Conservation (phyloP, 2,797 vertebrate genomes). For the Lagocephalus sceleratus region DNA sequence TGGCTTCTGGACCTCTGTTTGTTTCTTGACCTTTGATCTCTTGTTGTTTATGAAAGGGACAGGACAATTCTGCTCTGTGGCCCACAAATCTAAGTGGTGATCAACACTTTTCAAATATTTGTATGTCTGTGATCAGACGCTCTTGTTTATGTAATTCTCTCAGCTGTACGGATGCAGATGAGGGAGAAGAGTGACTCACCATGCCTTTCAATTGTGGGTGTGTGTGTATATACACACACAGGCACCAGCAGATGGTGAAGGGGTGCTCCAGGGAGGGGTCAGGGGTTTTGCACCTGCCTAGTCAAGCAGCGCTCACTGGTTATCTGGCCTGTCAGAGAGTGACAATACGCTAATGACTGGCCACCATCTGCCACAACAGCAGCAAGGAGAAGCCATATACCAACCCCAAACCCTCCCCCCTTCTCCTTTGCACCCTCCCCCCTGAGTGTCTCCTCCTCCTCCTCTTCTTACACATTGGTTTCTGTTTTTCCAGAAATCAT, state of each 20-base stretch:
- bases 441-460: slow-evolving; percentile 25
- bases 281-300: slow-evolving; percentile 83
- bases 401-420: slow-evolving; percentile 14
- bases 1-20: slow-evolving; percentile 28
- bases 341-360: slow-evolving; percentile 86
- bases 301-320: slow-evolving; percentile 76
- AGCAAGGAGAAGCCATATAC: slow-evolving; percentile 46
- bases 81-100: no score
- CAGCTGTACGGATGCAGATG: no score
- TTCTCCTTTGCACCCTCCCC: slow-evolving; percentile 7
- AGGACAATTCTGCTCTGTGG: no score
- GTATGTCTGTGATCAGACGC: no score
- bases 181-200: not conserved
- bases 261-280: slow-evolving; percentile 79
- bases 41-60: not conserved
- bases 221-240: not conserved
- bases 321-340: slow-evolving; percentile 81
- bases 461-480: slow-evolving; percentile 49
- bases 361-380: slow-evolving; percentile 81
- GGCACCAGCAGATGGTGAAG: slow-evolving; percentile 61
- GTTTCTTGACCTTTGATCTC: slow-evolving; percentile 51
- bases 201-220: not conserved
- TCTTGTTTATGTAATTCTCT: no score
- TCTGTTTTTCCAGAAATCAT: slow-evolving; percentile 66
- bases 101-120: no score